Evolutionary conservation across 2,888 invertebrate genomes (phyloP), one percentile per base, ranked within the genome.

Genomic region (Standfussiana lucernea): DNA sequence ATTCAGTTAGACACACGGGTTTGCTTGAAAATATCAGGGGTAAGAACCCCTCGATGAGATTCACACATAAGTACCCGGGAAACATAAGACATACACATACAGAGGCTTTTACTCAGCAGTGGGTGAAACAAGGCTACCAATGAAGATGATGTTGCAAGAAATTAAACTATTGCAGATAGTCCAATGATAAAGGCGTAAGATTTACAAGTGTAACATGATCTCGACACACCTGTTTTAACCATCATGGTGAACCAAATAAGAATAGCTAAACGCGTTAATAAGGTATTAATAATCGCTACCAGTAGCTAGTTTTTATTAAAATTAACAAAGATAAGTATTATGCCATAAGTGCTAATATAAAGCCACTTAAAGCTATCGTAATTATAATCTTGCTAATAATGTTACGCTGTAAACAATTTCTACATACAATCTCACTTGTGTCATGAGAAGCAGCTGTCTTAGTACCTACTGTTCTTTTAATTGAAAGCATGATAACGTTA

Each of bases 331-430:
- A 75, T 66, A 80, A 65, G 37, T 13, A 15, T 72, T 42, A 66
- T 18, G 79, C 37, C 65, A 71, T 53, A 68, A 65, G 72, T 82
- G 69, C 56, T 59, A 59, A 45, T 74, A 71, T 72, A 56, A 62
- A 66, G 32, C 21, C 67, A 59, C 47, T 71, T 83, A 83, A 35
- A 73, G 61, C 53, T 75, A 82, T 85, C 82, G 82, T 82, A 81
- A 82, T 85, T 72, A 75, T 81, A 81, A 85, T 85, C 85, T 45
- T 24, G 4, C 18, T 61, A 67, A 40, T 67, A 79, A 81, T 69
- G 32, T 45, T 59, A 61, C 24, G 45, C 68, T 66, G 40, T 40
- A 50, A 68, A 37, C 35, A 82, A 21, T 28, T 61, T 65, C 59
- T 37, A 68, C 11, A 50, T 65, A 42, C 13, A 72, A 37, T 79